Conservation (phyloP, 2,888 invertebrate species). For the Aromia moschata region DNA sequence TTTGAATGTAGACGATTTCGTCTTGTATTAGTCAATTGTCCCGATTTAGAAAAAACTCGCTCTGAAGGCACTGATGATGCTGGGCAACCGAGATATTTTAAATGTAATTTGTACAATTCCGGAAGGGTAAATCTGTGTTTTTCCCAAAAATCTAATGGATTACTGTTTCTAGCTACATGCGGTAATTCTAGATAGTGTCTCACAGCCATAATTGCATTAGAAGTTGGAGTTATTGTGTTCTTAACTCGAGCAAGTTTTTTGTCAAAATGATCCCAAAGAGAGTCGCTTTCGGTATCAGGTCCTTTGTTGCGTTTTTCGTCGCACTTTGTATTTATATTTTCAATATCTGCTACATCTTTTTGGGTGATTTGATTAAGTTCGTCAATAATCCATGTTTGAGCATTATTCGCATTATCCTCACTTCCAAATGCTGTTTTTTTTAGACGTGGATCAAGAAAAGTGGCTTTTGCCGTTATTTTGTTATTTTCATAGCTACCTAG, state of each 20-base stretch:
- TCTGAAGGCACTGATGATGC: neutral
- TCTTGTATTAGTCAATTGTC: neutral
- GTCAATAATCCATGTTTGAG: conserved; percentile 36
- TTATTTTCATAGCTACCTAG: conserved; percentile 28
- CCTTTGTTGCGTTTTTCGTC: too few species aligned
- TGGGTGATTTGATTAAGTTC: conserved; percentile 21
- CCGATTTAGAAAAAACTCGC: conserved; percentile 1
- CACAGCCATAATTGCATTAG: neutral
- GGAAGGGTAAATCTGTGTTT: neutral
- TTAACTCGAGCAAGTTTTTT: neutral
- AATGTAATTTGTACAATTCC: conserved; percentile 1
- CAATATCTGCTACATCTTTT: neutral
- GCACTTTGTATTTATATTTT: neutral
- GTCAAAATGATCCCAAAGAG: conserved; percentile 6
- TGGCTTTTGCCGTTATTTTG: conserved; percentile 35
- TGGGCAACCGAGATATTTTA: neutral
- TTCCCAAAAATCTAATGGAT: conserved; percentile 16
- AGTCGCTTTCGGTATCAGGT: neutral
- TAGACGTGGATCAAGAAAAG: conserved; percentile 43
- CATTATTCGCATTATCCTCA: conserved; percentile 36
- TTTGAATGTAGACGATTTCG: neutral
- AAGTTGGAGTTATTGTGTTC: neutral
- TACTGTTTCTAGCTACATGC: neutral
- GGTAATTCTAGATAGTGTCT: conserved; percentile 14
- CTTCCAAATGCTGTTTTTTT: conserved; percentile 39